Evolutionary conservation across 2,888 invertebrate species (phyloP).

Genomic region (Machimus rusticus): DNA sequence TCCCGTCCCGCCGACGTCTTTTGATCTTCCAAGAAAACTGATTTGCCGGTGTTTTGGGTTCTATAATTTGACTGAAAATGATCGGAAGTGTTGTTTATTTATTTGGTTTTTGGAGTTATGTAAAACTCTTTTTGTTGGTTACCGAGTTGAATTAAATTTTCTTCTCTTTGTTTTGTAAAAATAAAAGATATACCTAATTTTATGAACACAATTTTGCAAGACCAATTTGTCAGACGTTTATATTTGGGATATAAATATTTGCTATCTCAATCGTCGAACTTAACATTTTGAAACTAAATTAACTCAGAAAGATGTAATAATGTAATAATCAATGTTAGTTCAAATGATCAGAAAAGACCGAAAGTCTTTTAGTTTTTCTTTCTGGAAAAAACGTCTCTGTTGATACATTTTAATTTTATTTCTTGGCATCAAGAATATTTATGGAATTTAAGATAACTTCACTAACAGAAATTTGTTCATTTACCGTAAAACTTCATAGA

Average conservation of each 20-base stretch:
- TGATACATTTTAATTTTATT: too few species aligned
- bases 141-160: neutral
- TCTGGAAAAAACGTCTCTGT: too few species aligned
- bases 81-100: neutral
- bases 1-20: neutral
- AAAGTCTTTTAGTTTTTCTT: too few species aligned
- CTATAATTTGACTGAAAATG: neutral
- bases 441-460: too few species aligned
- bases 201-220: neutral
- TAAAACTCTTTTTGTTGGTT: neutral
- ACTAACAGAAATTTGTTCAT: too few species aligned
- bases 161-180: neutral
- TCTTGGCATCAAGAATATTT: too few species aligned
- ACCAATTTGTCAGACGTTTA: neutral
- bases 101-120: neutral
- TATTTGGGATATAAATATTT: neutral
- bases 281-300: too few species aligned
- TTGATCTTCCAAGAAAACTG: conserved; percentile 13
- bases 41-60: neutral
- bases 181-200: neutral
- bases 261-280: too few species aligned
- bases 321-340: too few species aligned
- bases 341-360: too few species aligned
- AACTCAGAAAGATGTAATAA: too few species aligned
- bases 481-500: too few species aligned